Conservation (phyloP, 1,140 invertebrate genomes). For the Drosophila ambigua region DNA sequence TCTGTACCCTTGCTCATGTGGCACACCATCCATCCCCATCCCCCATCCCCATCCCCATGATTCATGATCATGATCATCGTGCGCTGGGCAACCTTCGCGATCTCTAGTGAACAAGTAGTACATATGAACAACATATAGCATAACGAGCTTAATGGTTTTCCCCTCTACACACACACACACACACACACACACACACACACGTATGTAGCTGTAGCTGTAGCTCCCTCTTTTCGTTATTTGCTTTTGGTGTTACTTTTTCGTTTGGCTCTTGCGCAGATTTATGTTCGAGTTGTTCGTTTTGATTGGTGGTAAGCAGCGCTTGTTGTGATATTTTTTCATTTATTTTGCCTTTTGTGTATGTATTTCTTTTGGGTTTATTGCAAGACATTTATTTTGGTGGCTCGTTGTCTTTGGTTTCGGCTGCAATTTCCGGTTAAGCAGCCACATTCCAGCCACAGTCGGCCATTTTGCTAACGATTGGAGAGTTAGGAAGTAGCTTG, state of each 20-base stretch:
- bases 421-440: constrained; percentile 39
- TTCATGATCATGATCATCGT: constrained; percentile 19
- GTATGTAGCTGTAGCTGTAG: constrained; percentile 10
- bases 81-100: constrained; percentile 54
- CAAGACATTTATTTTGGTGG: not conserved
- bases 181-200: constrained; percentile 33
- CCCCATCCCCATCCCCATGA: constrained; percentile 3
- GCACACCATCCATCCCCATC: constrained; percentile 18
- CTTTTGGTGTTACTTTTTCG: constrained; percentile 56
- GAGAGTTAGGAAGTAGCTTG: too few species aligned
- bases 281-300: constrained; percentile 44
- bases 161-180: constrained; percentile 3
- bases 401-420: constrained; percentile 12
- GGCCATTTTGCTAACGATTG: constrained; percentile 6
- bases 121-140: constrained; percentile 31
- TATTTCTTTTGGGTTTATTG: constrained; percentile 1
- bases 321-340: constrained; percentile 26
- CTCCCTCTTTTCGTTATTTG: constrained; percentile 32
- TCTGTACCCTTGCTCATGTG: constrained; percentile 22
- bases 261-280: constrained; percentile 62
- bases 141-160: constrained; percentile 54
- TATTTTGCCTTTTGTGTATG: constrained; percentile 6
- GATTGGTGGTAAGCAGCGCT: constrained; percentile 33
- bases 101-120: constrained; percentile 43
- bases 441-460: constrained; percentile 1